Conservation (phyloP, 2,888 invertebrate species). For the Eupithecia subumbrata region DNA sequence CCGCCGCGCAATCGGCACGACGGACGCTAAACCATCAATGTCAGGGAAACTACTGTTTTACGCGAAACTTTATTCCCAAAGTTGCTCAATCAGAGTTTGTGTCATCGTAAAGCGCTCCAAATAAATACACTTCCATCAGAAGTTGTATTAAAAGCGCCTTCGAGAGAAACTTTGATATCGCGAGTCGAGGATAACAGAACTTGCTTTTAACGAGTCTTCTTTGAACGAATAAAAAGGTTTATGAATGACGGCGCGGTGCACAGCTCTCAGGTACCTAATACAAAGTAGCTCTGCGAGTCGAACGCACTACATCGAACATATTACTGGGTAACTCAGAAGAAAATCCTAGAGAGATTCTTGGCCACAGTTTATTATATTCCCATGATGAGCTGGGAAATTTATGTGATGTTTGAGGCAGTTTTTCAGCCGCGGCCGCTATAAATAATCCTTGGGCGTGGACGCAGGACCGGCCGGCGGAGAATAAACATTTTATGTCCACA, state of each 20-base stretch:
- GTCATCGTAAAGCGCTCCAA: conserved; percentile 32
- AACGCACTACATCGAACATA: background rate
- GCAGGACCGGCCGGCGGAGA: conserved; percentile 33
- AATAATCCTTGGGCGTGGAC: conserved; percentile 41
- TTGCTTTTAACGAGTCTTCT: conserved; percentile 10
- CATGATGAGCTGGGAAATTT: conserved; percentile 25
- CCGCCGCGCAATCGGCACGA: background rate
- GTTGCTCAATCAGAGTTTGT: conserved; percentile 31
- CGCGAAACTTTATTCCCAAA: conserved; percentile 29
- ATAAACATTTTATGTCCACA: conserved; percentile 37
- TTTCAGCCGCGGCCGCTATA: conserved; percentile 41
- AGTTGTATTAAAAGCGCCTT: conserved; percentile 36
- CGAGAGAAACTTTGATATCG: conserved; percentile 22
- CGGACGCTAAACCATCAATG: background rate
- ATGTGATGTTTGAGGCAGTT: conserved; percentile 40
- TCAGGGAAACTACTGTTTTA: conserved; percentile 24
- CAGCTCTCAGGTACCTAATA: background rate
- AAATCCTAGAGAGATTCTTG: background rate
- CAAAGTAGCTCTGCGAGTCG: background rate
- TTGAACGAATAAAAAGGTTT: conserved; percentile 2
- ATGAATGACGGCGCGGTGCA: background rate
- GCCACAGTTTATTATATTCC: background rate
- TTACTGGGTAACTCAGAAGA: background rate
- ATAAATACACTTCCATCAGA: conserved; percentile 34
- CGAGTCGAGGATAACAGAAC: conserved; percentile 27